phyloP scores from a whole-genome alignment of 2,113 vertebrate genomes.

The Pseudopipra pipra region DNA sequence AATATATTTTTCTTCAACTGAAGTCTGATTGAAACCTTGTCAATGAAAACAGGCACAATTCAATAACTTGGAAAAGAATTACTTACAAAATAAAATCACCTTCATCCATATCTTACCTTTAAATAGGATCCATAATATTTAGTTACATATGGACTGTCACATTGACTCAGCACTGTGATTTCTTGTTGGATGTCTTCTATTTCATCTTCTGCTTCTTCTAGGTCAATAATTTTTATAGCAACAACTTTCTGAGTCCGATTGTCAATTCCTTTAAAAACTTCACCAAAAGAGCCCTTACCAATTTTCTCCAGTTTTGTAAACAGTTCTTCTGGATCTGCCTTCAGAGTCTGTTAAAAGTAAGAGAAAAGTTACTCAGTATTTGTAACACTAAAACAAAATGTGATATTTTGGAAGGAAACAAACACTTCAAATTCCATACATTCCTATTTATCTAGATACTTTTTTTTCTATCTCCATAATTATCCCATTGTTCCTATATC shows the following conservation, averaged over 20 bases:
- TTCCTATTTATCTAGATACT: not conserved
- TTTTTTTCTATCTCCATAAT: not conserved
- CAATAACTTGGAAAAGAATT: not conserved
- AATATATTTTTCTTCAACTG: not conserved
- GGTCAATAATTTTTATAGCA: conserved; percentile 98
- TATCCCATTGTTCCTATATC: not conserved
- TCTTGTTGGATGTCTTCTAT: conserved; percentile 99
- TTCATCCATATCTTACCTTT: conserved; percentile 81
- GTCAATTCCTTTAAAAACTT: conserved; percentile 99
- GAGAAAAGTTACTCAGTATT: not conserved
- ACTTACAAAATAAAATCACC: not conserved
- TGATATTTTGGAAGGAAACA: not conserved
- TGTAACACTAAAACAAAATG: not conserved
- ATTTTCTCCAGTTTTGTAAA: conserved; percentile 97
- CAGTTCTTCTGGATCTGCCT: conserved; percentile 90
- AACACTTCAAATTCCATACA: not conserved
- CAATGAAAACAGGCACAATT: not conserved
- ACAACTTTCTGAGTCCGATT: conserved; percentile 96
- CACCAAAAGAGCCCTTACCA: conserved; percentile 96
- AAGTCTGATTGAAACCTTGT: not conserved
- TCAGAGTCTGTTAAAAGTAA: conserved; percentile 80
- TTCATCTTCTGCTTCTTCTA: conserved; percentile 98
- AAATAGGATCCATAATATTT: conserved; percentile 98
- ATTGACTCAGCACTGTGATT: conserved; percentile 98
- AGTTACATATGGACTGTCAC: conserved; percentile 97